Percentiles rank a stretch among this genome's conserved stretches.
phyloP scores from a whole-genome alignment of 1,140 invertebrate genomes.

The Stegodyphus dumicola region DNA sequence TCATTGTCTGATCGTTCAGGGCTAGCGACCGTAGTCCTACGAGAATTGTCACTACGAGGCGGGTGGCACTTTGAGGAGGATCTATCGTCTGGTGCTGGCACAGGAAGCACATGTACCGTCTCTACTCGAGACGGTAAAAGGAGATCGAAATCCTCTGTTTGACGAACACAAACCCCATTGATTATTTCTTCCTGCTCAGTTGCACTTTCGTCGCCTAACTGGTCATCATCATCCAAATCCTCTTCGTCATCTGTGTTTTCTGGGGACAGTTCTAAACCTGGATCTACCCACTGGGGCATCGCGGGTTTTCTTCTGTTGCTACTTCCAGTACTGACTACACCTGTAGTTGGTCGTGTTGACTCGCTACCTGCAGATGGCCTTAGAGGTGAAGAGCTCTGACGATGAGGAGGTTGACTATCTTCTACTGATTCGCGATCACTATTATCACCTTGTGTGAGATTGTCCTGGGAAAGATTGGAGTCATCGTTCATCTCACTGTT shows the following conservation, averaged over 20 bases:
- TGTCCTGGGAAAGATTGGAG: conserved; percentile 50
- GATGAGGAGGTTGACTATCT: conserved; percentile 6
- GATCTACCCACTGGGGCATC: conserved; percentile 96
- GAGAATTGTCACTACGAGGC: conserved; percentile 28
- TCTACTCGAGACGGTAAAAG: conserved; percentile 38
- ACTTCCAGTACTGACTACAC: conserved; percentile 7
- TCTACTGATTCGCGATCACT: conserved; percentile 47
- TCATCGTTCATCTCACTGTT: conserved; percentile 59
- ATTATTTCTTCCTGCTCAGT: conserved; percentile 73
- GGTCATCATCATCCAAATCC: conserved; percentile 50
- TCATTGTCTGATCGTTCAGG: conserved; percentile 39
- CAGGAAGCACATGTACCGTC: conserved; percentile 50
- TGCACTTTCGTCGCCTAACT: conserved; percentile 38
- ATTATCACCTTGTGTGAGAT: conserved; percentile 21
- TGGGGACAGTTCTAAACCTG: conserved; percentile 82
- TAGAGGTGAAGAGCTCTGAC: conserved; percentile 18
- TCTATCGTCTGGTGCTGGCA: conserved; percentile 39
- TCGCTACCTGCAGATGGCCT: conserved; percentile 7
- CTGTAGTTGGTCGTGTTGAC: conserved; percentile 3
- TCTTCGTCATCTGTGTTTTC: conserved; percentile 63
- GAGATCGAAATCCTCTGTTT: conserved; percentile 67
- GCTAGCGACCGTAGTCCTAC: conserved; percentile 16
- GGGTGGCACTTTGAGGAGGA: background rate
- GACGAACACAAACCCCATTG: conserved; percentile 92
- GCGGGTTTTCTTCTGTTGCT: conserved; percentile 85